These are phyloP conservation scores for Scaptomyza hsui DNA, from an alignment of 1,140 invertebrate species.

Conservation along the genomic window DNA sequence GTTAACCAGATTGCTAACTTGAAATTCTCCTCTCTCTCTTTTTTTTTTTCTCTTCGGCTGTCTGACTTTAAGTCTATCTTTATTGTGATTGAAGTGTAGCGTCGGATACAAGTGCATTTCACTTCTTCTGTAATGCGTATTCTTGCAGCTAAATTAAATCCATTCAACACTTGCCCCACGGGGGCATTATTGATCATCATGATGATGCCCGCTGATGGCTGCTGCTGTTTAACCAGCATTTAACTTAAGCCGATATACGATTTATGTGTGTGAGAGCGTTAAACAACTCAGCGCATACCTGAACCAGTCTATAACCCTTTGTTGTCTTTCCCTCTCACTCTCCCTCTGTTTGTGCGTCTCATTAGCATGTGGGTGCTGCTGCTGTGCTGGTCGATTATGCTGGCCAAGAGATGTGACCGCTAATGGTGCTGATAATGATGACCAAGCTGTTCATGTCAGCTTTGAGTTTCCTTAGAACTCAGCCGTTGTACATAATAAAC, in stretches of 20 bases:
- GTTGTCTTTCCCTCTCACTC: not conserved
- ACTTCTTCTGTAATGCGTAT: constrained; percentile 65
- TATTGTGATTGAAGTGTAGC: constrained; percentile 57
- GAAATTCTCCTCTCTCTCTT: constrained; percentile 7
- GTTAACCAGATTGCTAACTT: constrained; percentile 49
- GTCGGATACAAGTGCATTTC: constrained; percentile 71
- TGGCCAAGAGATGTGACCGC: constrained; percentile 18
- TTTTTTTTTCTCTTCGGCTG: constrained; percentile 1
- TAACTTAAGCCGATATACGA: constrained; percentile 71
- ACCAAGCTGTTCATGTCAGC: constrained; percentile 46
- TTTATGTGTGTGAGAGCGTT: constrained; percentile 53
- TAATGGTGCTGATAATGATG: constrained; percentile 40
- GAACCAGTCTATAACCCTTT: constrained; percentile 6
- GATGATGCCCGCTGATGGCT: constrained; percentile 17
- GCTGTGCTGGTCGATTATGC: constrained; percentile 17
- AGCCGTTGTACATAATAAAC: constrained; percentile 22
- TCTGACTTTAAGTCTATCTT: constrained; percentile 9
- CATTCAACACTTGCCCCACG: constrained; percentile 51
- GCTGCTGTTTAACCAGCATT: constrained; percentile 63
- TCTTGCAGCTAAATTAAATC: constrained; percentile 71
- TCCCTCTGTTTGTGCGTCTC: constrained; percentile 40
- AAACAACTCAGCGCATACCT: constrained; percentile 9
- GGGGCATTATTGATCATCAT: constrained; percentile 25
- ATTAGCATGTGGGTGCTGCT: constrained; percentile 62
- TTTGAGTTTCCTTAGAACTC: constrained; percentile 41